phyloP scores from a whole-genome alignment of 1,140 invertebrate species.

The Apocrypta bakeri region DNA sequence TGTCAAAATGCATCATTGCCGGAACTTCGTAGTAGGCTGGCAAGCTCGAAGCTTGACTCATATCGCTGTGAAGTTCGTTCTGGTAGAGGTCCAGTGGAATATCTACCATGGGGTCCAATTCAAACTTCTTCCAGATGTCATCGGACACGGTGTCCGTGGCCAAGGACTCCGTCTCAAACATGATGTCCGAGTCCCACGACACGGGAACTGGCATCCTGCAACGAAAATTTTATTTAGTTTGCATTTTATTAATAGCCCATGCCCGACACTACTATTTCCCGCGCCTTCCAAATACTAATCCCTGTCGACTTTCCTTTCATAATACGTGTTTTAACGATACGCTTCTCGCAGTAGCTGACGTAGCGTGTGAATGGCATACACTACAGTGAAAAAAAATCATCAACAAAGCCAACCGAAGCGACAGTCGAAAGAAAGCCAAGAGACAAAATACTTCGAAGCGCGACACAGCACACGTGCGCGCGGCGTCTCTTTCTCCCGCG shows the following conservation, averaged over 20 bases:
- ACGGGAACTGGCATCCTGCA: conserved; percentile 59
- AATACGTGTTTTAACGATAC: too few relatives aligned
- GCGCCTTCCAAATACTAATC: too few relatives aligned
- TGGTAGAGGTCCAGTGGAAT: conserved; percentile 60
- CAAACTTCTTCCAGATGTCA: conserved; percentile 77
- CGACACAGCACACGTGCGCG: conserved; percentile 13
- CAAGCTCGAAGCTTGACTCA: background rate
- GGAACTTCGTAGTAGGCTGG: conserved; percentile 37
- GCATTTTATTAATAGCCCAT: too few relatives aligned
- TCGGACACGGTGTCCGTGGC: conserved; percentile 63
- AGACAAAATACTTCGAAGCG: conserved; percentile 13
- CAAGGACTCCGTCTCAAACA: conserved; percentile 54
- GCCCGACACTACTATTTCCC: too few relatives aligned
- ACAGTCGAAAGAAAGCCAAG: background rate
- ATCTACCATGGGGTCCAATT: conserved; percentile 65
- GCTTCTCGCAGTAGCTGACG: too few relatives aligned
- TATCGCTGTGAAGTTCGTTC: conserved; percentile 55
- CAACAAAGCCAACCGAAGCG: background rate
- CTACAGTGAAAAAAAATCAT: too few relatives aligned
- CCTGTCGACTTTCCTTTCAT: too few relatives aligned
- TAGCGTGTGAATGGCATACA: too few relatives aligned
- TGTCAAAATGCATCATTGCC: conserved; percentile 50
- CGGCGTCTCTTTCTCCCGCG: background rate
- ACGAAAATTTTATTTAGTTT: background rate
- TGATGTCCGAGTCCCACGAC: conserved; percentile 56